Conservation (phyloP, 2,888 invertebrate genomes). For the Pantelozetes paolii region DNA sequence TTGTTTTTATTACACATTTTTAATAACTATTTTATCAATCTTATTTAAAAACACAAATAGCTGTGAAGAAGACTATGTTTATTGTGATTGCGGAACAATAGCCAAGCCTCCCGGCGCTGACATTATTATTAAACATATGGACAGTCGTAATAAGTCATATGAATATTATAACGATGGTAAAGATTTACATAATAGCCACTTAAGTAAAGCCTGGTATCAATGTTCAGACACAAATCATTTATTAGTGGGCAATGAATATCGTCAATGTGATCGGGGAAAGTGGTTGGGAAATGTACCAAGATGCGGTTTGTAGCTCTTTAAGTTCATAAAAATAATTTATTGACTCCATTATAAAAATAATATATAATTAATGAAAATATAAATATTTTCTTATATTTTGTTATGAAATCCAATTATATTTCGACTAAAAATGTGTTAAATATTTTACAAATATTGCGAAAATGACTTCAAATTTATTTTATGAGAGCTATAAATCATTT, state of each 20-base stretch:
- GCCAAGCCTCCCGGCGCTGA: background rate
- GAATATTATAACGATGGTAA: background rate
- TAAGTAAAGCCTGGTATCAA: background rate
- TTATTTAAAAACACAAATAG: background rate
- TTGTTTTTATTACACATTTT: background rate
- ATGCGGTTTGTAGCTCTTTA: constrained; percentile 19
- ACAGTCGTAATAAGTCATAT: background rate
- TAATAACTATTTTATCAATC: background rate
- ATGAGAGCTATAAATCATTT: too few relatives aligned
- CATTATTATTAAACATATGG: background rate
- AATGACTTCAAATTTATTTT: too few relatives aligned
- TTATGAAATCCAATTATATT: too few relatives aligned
- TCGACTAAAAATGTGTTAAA: background rate
- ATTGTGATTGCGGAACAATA: constrained; percentile 1
- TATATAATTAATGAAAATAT: background rate
- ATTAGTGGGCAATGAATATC: background rate
- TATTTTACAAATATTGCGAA: background rate
- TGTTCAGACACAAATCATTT: background rate
- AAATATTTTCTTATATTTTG: background rate
- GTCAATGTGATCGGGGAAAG: background rate
- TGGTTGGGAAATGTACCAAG: constrained; percentile 20
- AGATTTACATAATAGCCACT: background rate
- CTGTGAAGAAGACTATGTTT: background rate
- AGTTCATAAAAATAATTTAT: too few relatives aligned
- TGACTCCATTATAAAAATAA: background rate